These are phyloP conservation scores for Hofmannophila pseudospretella DNA, from an alignment of 2,888 invertebrate genomes.

Conservation along the genomic window DNA sequence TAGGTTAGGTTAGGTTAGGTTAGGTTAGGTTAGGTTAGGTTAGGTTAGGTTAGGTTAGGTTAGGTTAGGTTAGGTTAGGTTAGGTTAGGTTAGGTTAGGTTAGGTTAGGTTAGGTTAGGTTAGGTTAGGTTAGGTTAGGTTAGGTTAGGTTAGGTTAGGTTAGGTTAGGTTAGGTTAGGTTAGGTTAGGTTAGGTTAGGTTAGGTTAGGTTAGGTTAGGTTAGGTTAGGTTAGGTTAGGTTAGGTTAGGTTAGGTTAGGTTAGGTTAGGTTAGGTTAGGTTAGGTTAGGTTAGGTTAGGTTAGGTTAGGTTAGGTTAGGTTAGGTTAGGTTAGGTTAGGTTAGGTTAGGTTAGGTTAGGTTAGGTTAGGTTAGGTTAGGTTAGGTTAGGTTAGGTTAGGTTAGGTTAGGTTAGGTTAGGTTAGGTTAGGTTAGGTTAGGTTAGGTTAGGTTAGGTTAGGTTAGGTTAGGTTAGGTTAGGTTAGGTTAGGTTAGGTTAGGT, in stretches of 20 bases:
- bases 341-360: neutral
- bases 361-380: slow-evolving; percentile 10
- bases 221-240: neutral
- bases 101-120: neutral
- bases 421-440: slow-evolving; percentile 22
- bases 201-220: neutral
- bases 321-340: neutral
- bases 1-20: no score
- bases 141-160: neutral
- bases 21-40: neutral
- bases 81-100: neutral
- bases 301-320: neutral
- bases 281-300: neutral
- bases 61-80: neutral
- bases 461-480: slow-evolving; percentile 18
- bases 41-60: neutral
- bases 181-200: neutral
- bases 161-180: neutral
- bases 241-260: neutral
- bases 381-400: slow-evolving; percentile 25
- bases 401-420: slow-evolving; percentile 23
- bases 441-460: slow-evolving; percentile 10
- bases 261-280: neutral
- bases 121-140: neutral
- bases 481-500: slow-evolving; percentile 1